phyloP scores from a whole-genome alignment of 2,113 vertebrate species.

The Ovis aries region DNA sequence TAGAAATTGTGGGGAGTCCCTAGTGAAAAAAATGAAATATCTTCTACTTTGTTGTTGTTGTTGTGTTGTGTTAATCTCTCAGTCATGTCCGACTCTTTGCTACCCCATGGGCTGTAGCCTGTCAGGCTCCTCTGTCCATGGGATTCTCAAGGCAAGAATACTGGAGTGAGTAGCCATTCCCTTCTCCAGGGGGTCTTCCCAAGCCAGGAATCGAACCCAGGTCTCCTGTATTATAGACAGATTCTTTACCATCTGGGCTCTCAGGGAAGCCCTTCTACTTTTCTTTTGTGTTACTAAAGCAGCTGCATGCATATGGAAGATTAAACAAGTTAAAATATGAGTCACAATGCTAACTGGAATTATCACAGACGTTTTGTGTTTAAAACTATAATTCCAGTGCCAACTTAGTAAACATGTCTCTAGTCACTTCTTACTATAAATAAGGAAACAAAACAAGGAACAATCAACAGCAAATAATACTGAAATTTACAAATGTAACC shows the following conservation, averaged over 20 bases:
- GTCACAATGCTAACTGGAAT: neutral
- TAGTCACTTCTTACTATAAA: slow-evolving; percentile 10
- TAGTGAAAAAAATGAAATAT: neutral
- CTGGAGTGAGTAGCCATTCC: neutral
- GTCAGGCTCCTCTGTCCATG: neutral
- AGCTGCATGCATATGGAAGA: neutral
- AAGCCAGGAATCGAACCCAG: neutral
- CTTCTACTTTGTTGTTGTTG: neutral
- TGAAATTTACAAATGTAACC: neutral
- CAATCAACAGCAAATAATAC: neutral
- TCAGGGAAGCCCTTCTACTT: neutral
- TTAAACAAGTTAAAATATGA: slow-evolving; percentile 24
- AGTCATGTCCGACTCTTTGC: neutral
- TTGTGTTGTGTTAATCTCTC: neutral
- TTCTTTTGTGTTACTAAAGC: slow-evolving; percentile 4
- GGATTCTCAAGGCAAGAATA: neutral
- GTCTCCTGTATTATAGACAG: neutral
- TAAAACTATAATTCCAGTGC: neutral
- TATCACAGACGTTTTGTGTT: neutral
- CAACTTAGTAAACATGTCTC: neutral
- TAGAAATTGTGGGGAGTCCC: neutral
- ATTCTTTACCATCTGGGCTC: neutral
- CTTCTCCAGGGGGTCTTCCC: neutral
- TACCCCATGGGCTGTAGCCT: neutral
- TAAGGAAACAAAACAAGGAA: neutral